A percentile compares a stretch with the other conserved stretches of the same genome.
These are phyloP conservation scores for Hydrozoanthus tunicans DNA, from an alignment of 64 coral and sea anemone species.

Conservation along the genomic window DNA sequence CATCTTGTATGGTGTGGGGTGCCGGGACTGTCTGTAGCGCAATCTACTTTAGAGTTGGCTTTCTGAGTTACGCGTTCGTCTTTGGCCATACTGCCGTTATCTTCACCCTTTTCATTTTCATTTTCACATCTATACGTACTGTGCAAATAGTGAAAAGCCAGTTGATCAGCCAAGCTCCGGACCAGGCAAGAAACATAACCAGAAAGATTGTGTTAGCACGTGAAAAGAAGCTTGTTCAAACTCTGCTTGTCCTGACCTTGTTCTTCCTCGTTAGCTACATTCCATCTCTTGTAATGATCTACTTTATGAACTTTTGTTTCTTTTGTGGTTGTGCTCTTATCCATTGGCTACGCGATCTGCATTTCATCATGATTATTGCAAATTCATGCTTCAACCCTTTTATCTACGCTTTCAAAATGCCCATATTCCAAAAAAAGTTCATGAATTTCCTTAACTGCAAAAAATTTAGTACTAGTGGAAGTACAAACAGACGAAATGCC, in stretches of 20 bases:
- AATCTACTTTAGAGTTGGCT: conserved; percentile 36
- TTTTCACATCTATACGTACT: conserved; percentile 44
- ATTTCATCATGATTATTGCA: conserved; percentile 28
- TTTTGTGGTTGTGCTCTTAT: conserved; percentile 16
- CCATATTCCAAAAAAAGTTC: conserved; percentile 25
- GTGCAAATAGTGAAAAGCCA: conserved; percentile 28
- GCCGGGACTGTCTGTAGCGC: not conserved
- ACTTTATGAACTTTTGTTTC: conserved; percentile 46
- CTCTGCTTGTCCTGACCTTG: conserved; percentile 3
- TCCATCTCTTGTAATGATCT: conserved; percentile 45
- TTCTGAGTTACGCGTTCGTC: conserved; percentile 29
- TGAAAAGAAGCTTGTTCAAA: conserved; percentile 34
- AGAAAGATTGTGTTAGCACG: not conserved
- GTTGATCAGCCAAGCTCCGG: not conserved
- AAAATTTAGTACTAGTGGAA: not conserved
- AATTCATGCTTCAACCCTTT: conserved; percentile 43
- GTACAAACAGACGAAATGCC: not conserved
- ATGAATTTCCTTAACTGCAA: conserved; percentile 12
- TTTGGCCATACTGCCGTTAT: conserved; percentile 38
- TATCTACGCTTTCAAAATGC: conserved; percentile 42
- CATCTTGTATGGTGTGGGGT: conserved; percentile 7
- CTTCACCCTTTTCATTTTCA: conserved; percentile 32
- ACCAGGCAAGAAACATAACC: not conserved
- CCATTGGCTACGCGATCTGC: conserved; percentile 31
- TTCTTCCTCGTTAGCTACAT: conserved; percentile 40